Base-by-base conservation (phyloP, 2,888 invertebrate species). In the Teleiodes luculella region DNA sequence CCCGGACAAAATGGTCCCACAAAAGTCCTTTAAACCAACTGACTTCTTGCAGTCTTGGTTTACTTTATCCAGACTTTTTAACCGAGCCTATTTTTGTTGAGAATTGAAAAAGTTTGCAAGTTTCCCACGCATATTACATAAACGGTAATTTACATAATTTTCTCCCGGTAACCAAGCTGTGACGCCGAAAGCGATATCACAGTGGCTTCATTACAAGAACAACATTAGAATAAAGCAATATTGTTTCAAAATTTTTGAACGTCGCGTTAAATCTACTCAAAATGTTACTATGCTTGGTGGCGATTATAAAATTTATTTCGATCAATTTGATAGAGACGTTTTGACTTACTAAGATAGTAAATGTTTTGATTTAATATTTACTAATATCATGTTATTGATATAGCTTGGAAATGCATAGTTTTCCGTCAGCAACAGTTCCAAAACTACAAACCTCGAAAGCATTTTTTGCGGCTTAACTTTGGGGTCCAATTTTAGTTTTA, bases 11-110 rank as follows among this genome's bases (percentile, higher is more conserved):
- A 53, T 33, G 47, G 47, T 3, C 11, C 33, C 28, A 24, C 48
- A 36, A 50, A 54, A 28, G 35, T 50, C 49, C 16, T 47, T 46
- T 46, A 46, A 16, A 46, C 46, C 30, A 46, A 46, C 31, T 30
- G 46, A 31, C 46, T 31, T 18, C 46, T 43, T 28, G 46, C 24
- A 11, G 20, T 24, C 24, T 24, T 18, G n/a, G 24, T 20, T 43
- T n/a, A 43, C 8, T 18, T 39, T 18, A 18, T 16, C 6, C 18
- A 18, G 8, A 10, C 13, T n/a, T 43, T 43, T 28, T 24, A 11
- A 5, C 24, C 2, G 11, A 4, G 24, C 18, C 18, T 20, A 5
- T 20, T 6, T 41, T 41, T 41, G 20, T 41, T 20, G 10, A 28
- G 43, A 43, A 28, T n/a, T 2, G 4, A 7, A 28, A 28, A 43